A percentile compares a stretch with the other conserved stretches of the same genome.
Evolutionary conservation across 2,888 invertebrate genomes (phyloP).

Genomic region (Drosophila paramelanica): DNA sequence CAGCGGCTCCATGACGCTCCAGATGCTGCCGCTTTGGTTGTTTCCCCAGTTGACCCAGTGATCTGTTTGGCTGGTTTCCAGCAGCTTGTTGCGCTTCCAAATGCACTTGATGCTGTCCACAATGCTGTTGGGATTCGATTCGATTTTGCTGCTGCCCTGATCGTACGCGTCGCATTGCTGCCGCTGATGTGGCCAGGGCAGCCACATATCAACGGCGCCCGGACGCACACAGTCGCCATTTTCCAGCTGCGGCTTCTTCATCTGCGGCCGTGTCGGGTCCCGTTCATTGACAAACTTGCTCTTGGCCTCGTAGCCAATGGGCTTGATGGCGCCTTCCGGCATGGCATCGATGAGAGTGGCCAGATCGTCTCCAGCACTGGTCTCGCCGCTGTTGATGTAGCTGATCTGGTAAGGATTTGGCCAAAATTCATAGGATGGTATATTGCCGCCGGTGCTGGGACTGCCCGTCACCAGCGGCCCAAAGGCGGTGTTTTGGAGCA

Average conservation of each 20-base stretch:
- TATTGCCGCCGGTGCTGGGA: conserved; percentile 17
- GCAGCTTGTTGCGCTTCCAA: conserved; percentile 9
- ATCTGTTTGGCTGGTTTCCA: conserved; percentile 10
- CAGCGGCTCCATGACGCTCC: conserved; percentile 25
- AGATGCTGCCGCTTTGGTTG: conserved; percentile 21
- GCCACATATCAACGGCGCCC: conserved; percentile 2
- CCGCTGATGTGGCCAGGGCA: conserved; percentile 12
- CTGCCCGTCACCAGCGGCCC: conserved; percentile 25
- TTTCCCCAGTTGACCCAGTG: conserved; percentile 21
- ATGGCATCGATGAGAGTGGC: not conserved
- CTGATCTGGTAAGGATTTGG: conserved; percentile 33
- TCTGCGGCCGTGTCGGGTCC: not conserved
- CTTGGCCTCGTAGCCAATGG: conserved; percentile 50
- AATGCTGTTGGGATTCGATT: conserved; percentile 38
- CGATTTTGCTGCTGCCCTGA: not conserved
- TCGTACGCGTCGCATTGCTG: not conserved
- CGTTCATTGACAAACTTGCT: conserved; percentile 5
- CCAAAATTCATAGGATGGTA: conserved; percentile 37
- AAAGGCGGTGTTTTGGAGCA: conserved; percentile 33
- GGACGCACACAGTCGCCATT: not conserved
- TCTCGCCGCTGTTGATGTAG: not conserved
- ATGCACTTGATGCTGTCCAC: conserved; percentile 53
- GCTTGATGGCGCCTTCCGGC: conserved; percentile 22
- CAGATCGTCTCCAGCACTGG: too few species aligned
- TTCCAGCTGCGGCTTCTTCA: not conserved